These are phyloP conservation scores for Lamprologus lemairii DNA, from an alignment of 2,113 vertebrate species.

Conservation along the genomic window DNA sequence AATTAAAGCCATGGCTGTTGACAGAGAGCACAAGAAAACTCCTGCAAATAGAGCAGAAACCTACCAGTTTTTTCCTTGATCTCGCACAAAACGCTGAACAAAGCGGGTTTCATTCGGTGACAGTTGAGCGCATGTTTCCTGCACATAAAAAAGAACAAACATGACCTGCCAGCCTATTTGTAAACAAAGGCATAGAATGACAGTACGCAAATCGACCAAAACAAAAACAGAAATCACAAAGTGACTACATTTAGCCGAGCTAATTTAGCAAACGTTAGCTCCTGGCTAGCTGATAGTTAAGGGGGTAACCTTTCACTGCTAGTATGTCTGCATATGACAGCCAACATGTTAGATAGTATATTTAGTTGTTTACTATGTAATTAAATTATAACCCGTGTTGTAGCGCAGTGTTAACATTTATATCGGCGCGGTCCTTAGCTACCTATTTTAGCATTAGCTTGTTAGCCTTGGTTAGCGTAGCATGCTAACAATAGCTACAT, in stretches of 20 bases:
- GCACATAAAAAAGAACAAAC: conserved; percentile 6
- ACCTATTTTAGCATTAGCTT: neutral
- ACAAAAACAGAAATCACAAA: neutral
- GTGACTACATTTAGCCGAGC: neutral
- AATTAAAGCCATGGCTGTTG: neutral
- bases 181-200: neutral
- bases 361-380: fast-evolving
- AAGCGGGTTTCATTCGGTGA: conserved; percentile 78
- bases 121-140: conserved; percentile 81
- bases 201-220: neutral
- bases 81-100: conserved; percentile 79
- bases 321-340: neutral
- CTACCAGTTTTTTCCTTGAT: conserved; percentile 79
- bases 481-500: conserved; percentile 44
- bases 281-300: neutral
- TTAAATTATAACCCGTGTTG: neutral
- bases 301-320: neutral
- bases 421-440: neutral
- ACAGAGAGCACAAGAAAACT: neutral
- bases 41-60: neutral
- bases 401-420: neutral
- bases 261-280: conserved; percentile 19
- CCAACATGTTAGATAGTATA: fast-evolving
- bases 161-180: neutral
- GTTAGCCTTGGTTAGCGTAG: neutral